Evolutionary conservation across 2,888 invertebrate genomes (phyloP), one percentile per base, ranked within the genome.

Genomic region (Hanleya hanleyi): DNA sequence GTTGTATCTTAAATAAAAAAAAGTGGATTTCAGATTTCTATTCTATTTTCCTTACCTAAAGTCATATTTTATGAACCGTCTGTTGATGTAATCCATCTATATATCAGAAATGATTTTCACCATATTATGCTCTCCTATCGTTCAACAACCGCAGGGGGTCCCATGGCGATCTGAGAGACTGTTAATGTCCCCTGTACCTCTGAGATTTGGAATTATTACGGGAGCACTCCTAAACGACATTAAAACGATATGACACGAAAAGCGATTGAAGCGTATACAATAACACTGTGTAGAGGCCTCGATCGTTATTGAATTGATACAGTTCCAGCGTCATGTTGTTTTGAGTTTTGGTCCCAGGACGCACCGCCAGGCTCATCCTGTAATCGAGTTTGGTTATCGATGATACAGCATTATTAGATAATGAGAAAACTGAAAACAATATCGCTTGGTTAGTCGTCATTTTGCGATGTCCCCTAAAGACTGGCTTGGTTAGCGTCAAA

Each of bases 391-490:
- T 22, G 22, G 57, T 29, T 57, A 57, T 57, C 57, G 57, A 57
- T 57, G 57, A 57, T 57, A 57, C 15, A 57, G 57, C 57, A 57
- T 57, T 57, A 57, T 57, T 57, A 57, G 57, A 57, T 57, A 57
- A 57, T 57, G 57, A 57, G 57, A 57, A 32, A 22, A 29, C 29
- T 15, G 57, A 57, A 57, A 57, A 57, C 57, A 57, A 57, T 57
- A 57, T 57, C 57, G 57, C 26, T 15, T 57, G 57, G 57, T 29
- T 57, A 57, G 57, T 57, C 32, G 22, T 57, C 57, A 57, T 57
- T 57, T 57, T 15, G 22, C 22, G 57, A 26, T 57, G 57, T 57
- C 57, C 57, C 57, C 57, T 29, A 32, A 57, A 57, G 57, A 57
- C 57, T 18, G 57, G 18, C 57, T 57, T 57, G 57, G 57, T 57